Base-by-base conservation (phyloP, 2,888 invertebrate species). In the Eugnorisma glareosa region DNA sequence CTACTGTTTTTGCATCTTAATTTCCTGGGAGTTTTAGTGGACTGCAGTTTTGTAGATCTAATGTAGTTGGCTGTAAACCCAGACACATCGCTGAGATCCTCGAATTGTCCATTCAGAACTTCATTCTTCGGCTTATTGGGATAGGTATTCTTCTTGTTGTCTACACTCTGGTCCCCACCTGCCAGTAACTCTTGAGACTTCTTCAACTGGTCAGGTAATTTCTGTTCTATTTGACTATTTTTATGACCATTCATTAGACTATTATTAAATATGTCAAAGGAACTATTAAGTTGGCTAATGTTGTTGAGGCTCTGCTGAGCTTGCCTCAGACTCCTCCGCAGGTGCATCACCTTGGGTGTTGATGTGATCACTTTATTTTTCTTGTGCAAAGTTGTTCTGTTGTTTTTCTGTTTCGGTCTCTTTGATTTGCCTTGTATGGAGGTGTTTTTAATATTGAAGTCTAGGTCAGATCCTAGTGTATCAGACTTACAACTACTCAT, bases 21-120 rank as follows among this genome's bases (percentile, higher is more conserved):
- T 86, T 94, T 95, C 54, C 92, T 91, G 35, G 93, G 90, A 76
- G 93, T 93, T 88, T 94, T 96, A 61, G 91, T 89, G 31, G 94
- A 91, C 79, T 94, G 93, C 28, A 95, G 84, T 88, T 96, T 97
- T 28, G 96, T 96, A 31, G 97, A 97, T 51, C 96, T 92, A 48
- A 97, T 97, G 81, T 97, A 97, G 86, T 96, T 96, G 5, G 96
- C 96, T 40, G 96, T 96, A 76, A 96, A 95, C 0, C 96, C 96
- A 54, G 96, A 96, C 5, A 96, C 95, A 91, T 96, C 96, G 90
- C 96, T 96, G 31, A 95, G 82, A 71, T 96, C 96, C 79, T 96
- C 96, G 91, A 94, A 95, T 72, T 94, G 93, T 15, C 94, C 94
- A 89, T 95, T 95, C 2, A 86, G 81, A 43, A 82, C 81, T 21